These are phyloP conservation scores for Coturnix japonica DNA, from an alignment of 2,113 vertebrate species.

Conservation along the genomic window DNA sequence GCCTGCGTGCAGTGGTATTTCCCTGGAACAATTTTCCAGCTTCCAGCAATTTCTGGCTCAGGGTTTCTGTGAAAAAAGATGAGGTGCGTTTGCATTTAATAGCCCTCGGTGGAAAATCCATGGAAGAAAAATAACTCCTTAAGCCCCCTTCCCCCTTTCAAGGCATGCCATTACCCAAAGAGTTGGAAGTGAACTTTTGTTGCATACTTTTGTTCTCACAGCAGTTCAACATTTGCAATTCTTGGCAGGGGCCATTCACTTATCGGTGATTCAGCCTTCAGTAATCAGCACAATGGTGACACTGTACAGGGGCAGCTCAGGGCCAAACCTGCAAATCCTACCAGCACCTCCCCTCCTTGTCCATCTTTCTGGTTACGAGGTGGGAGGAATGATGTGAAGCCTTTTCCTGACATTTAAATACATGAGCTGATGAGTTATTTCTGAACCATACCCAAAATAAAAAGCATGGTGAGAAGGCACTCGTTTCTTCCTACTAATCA, in stretches of 20 bases:
- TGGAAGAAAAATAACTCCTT: not conserved
- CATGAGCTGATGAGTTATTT: slow-evolving; percentile 15
- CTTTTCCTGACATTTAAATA: slow-evolving; percentile 3
- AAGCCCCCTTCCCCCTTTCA: not conserved
- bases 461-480: not conserved
- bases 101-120: not conserved
- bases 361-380: not conserved
- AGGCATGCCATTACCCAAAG: not conserved
- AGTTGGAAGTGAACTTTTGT: not conserved
- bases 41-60: not conserved
- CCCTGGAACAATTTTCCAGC: not conserved
- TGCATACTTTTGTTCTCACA: not conserved
- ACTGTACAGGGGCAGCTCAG: not conserved
- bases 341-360: not conserved
- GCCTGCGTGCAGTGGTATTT: not conserved
- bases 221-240: not conserved
- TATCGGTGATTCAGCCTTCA: not conserved
- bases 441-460: slow-evolving; percentile 32
- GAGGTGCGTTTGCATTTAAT: not conserved
- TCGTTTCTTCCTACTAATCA: slow-evolving; percentile 29
- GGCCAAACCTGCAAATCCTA: slow-evolving; percentile 3
- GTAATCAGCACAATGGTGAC: not conserved
- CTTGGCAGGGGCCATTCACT: not conserved
- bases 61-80: not conserved
- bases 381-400: slow-evolving; percentile 21